Percentiles rank a stretch among this genome's conserved stretches.
phyloP scores from a whole-genome alignment of 2,888 invertebrate genomes.

The Artemia sinica region DNA sequence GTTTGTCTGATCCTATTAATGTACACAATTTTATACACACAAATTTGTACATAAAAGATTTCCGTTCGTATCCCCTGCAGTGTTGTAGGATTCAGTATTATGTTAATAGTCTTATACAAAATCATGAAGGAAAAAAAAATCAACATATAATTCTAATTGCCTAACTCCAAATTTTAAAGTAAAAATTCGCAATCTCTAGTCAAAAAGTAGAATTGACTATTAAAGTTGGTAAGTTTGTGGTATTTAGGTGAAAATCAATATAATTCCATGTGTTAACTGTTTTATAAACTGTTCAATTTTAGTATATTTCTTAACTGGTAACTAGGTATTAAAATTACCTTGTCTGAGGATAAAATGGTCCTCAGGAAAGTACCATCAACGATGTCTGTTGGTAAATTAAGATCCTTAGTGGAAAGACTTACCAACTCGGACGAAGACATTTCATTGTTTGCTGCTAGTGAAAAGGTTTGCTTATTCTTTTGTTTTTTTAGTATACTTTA shows the following conservation, averaged over 20 bases:
- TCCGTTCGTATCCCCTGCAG: too few relatives aligned
- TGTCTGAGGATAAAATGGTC: conserved; percentile 36
- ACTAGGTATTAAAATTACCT: conserved; percentile 38
- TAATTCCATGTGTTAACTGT: conserved; percentile 21
- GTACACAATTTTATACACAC: too few relatives aligned
- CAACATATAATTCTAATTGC: too few relatives aligned
- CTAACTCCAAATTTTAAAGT: too few relatives aligned
- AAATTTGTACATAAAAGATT: too few relatives aligned
- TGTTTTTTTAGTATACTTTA: background rate
- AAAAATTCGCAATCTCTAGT: too few relatives aligned
- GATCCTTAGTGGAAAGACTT: conserved; percentile 56
- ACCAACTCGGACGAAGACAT: conserved; percentile 41
- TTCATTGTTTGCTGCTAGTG: conserved; percentile 33
- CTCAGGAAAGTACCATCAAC: conserved; percentile 49
- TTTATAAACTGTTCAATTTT: conserved; percentile 19
- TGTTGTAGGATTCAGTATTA: too few relatives aligned
- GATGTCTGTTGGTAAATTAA: conserved; percentile 64
- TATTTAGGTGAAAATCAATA: conserved; percentile 20
- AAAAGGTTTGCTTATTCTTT: conserved; percentile 31
- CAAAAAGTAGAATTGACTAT: too few relatives aligned
- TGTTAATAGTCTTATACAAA: too few relatives aligned
- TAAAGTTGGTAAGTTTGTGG: background rate
- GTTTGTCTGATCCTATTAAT: too few relatives aligned
- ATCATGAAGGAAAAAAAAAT: too few relatives aligned
- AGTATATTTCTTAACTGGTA: conserved; percentile 17